These are phyloP conservation scores for Hypsibius dujardini DNA, from an alignment of 1,140 invertebrate species.

Conservation along the genomic window DNA sequence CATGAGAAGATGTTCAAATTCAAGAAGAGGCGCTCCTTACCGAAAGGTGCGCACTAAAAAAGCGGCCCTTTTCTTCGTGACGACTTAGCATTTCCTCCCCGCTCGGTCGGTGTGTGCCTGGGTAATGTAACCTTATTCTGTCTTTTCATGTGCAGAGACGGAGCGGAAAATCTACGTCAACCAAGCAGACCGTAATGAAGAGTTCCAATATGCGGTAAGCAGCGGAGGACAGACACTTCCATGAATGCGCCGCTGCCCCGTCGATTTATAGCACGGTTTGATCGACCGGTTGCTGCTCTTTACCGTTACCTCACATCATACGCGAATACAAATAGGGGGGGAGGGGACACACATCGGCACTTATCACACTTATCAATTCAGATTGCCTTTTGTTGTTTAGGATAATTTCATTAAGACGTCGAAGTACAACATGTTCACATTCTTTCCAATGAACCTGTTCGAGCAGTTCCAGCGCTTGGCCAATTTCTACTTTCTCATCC, in stretches of 20 bases:
- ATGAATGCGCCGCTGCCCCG: background rate
- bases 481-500: conserved; percentile 90
- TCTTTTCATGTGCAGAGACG: conserved; percentile 51
- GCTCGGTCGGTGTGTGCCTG: too few species aligned
- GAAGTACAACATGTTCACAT: conserved; percentile 85
- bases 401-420: conserved; percentile 97
- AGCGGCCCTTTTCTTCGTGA: too few species aligned
- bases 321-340: too few species aligned
- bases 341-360: too few species aligned
- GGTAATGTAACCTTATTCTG: conserved; percentile 19
- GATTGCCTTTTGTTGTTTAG: conserved; percentile 39
- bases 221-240: too few species aligned
- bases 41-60: background rate
- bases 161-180: conserved; percentile 87
- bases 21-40: background rate
- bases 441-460: conserved; percentile 80
- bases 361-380: too few species aligned
- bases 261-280: conserved; percentile 38
- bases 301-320: too few species aligned
- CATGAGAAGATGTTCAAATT: background rate
- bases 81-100: too few species aligned
- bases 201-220: conserved; percentile 93
- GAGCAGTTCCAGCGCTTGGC: conserved; percentile 91
- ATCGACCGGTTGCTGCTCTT: background rate
- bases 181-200: conserved; percentile 76